Evolutionary conservation across 37 sponge, comb jelly and placozoan genomes (phyloP).

Genomic region (Corticium candelabrum): DNA sequence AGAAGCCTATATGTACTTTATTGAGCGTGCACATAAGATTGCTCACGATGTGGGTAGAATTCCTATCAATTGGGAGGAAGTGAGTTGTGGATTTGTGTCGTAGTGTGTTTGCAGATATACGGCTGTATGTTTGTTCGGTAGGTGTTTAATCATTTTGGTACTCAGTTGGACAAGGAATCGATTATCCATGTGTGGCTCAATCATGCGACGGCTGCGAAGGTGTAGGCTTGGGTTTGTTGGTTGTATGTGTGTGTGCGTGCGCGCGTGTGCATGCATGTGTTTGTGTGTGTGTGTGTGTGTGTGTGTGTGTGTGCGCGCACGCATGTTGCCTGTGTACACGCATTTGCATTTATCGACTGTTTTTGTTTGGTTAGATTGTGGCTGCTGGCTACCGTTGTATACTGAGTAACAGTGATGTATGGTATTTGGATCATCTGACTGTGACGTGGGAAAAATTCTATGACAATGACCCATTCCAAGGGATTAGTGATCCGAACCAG

Average conservation of each 20-base stretch:
- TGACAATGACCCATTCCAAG: conserved; percentile 1
- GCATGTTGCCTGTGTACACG: too few relatives aligned
- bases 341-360: too few relatives aligned
- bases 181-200: conserved; percentile 9
- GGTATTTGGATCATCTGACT: conserved; percentile 10
- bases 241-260: background rate
- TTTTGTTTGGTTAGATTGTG: too few relatives aligned
- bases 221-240: background rate
- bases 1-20: background rate
- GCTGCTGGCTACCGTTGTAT: conserved; percentile 6
- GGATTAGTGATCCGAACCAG: conserved; percentile 7
- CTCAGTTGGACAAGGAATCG: background rate
- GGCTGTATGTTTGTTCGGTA: background rate
- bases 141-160: conserved; percentile 10
- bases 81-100: background rate
- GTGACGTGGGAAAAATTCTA: conserved; percentile 5
- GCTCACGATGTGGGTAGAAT: background rate
- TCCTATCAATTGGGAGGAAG: conserved; percentile 3
- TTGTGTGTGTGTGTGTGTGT: too few relatives aligned
- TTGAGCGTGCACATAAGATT: background rate
- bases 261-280: too few relatives aligned
- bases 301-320: too few relatives aligned
- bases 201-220: conserved; percentile 8
- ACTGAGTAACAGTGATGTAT: conserved; percentile 1
- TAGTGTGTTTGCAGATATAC: background rate